Percentiles rank a stretch among this genome's conserved stretches.
Conservation (phyloP, 2,888 invertebrate genomes). For the Agonopterix heracliana region DNA sequence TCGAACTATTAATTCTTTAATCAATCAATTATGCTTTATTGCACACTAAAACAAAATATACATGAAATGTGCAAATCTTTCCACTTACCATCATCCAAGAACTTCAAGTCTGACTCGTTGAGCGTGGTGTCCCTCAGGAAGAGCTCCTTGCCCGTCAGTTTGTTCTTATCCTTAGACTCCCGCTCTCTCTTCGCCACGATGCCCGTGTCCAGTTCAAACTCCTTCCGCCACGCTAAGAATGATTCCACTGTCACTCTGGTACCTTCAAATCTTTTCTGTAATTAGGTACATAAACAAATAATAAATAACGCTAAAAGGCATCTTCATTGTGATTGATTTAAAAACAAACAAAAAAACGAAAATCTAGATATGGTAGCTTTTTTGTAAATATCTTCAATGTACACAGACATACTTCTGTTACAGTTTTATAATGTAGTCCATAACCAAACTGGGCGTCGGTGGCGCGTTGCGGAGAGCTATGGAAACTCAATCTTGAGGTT, state of each 20-base stretch:
- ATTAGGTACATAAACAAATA: constrained; percentile 18
- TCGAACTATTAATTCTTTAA: no score
- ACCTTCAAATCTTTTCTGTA: constrained; percentile 94
- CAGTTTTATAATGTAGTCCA: no score
- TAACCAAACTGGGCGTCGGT: no score
- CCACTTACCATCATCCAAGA: constrained; percentile 87
- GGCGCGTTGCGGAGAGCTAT: no score
- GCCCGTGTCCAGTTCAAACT: constrained; percentile 94
- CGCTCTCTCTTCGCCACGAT: constrained; percentile 83
- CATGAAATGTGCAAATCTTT: background rate
- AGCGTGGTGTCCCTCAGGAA: constrained; percentile 95
- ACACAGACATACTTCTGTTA: no score
- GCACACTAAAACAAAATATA: no score
- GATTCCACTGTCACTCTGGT: constrained; percentile 96
- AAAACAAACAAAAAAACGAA: background rate
- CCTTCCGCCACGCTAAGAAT: constrained; percentile 94
- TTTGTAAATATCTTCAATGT: no score
- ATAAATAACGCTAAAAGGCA: background rate
- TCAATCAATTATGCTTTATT: no score
- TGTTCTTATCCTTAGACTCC: constrained; percentile 83
- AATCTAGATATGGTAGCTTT: background rate
- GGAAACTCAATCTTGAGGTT: no score
- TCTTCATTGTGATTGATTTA: background rate
- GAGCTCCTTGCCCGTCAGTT: constrained; percentile 94
- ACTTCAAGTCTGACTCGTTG: constrained; percentile 97